These are phyloP conservation scores for Myoxocephalus aenaeus DNA, from an alignment of 2,797 vertebrate genomes.

Conservation along the genomic window DNA sequence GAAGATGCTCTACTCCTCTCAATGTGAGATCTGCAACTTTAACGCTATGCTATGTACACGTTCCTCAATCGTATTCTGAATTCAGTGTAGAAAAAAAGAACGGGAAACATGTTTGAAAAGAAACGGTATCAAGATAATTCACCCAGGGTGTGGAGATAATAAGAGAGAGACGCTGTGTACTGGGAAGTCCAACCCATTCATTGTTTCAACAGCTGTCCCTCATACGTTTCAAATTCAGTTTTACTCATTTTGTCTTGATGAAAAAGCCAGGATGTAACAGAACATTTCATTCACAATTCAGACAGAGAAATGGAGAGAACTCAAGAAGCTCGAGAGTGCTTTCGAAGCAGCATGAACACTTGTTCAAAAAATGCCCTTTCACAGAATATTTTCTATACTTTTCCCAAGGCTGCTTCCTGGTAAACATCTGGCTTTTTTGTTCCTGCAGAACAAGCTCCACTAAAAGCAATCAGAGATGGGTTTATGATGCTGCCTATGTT, in stretches of 20 bases:
- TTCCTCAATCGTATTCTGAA: constrained; percentile 2
- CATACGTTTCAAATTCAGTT: constrained; percentile 28
- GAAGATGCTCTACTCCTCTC: constrained; percentile 27
- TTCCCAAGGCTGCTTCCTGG: constrained; percentile 45
- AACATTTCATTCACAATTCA: constrained; percentile 42
- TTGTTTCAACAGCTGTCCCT: constrained; percentile 55
- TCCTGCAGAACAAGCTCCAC: constrained; percentile 27
- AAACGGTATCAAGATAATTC: constrained; percentile 6
- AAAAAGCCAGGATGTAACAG: constrained; percentile 41
- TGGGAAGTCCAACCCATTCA: constrained; percentile 32
- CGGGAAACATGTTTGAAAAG: background rate
- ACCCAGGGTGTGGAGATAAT: constrained; percentile 26
- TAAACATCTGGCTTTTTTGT: constrained; percentile 59
- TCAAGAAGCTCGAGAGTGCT: constrained; percentile 32
- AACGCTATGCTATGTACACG: constrained; percentile 14
- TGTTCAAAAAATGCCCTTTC: constrained; percentile 47
- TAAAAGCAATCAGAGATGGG: constrained; percentile 29
- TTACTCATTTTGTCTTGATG: constrained; percentile 41
- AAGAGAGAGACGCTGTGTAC: constrained; percentile 22
- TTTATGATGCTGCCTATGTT: constrained; percentile 42
- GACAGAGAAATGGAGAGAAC: constrained; percentile 31
- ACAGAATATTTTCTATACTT: constrained; percentile 29
- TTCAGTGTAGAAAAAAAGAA: background rate
- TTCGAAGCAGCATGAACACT: constrained; percentile 34
- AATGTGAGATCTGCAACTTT: constrained; percentile 32